Evolutionary conservation across 2,113 vertebrate genomes (phyloP).

Genomic region (Scomber japonicus): DNA sequence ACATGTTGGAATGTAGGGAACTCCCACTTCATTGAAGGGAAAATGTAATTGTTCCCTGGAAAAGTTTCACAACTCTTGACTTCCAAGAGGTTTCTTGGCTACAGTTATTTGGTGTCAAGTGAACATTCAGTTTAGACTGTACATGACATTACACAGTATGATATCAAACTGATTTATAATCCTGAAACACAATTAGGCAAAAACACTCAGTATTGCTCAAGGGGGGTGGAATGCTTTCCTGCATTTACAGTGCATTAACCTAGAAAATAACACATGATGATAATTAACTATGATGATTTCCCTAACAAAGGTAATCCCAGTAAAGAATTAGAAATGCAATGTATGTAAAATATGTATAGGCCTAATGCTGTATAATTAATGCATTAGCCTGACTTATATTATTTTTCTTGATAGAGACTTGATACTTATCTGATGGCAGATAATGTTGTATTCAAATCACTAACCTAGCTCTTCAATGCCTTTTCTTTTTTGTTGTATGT

Average conservation of each 20-base stretch:
- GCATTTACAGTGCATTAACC: background rate
- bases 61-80: slow-evolving; percentile 8
- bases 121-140: background rate
- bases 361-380: too few species aligned
- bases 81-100: background rate
- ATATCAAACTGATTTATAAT: background rate
- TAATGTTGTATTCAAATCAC: too few species aligned
- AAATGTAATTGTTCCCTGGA: slow-evolving; percentile 21
- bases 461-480: too few species aligned
- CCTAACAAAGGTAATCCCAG: too few species aligned
- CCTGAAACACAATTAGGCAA: background rate
- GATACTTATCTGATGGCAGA: too few species aligned
- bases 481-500: too few species aligned
- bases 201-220: background rate
- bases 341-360: too few species aligned
- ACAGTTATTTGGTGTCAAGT: slow-evolving; percentile 21
- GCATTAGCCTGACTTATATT: too few species aligned
- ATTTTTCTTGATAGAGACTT: too few species aligned
- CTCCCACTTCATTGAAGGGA: slow-evolving; percentile 15
- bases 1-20: slow-evolving; percentile 28
- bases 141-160: background rate
- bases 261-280: background rate
- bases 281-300: too few species aligned
- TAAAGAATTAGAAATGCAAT: too few species aligned
- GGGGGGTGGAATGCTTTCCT: background rate